Conservation (phyloP, 2,888 invertebrate species). For the Choreutis nemorana region DNA sequence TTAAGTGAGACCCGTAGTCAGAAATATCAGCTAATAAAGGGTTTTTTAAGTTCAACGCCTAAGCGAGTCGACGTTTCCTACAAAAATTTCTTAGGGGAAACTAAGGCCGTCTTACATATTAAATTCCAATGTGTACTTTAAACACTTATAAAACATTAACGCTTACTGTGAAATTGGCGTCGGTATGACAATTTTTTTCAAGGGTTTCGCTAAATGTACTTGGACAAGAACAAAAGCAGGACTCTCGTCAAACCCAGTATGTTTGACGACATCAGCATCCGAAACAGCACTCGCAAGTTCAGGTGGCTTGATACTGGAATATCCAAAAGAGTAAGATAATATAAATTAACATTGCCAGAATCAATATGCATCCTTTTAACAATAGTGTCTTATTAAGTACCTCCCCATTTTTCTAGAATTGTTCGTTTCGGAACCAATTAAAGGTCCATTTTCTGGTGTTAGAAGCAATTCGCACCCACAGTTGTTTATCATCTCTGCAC, state of each 20-base stretch:
- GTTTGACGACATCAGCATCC: conserved; percentile 11
- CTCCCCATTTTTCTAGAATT: neutral
- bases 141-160: too few species aligned
- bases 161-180: conserved; percentile 28
- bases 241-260: conserved; percentile 33
- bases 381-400: neutral
- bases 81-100: too few species aligned
- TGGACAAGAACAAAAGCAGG: conserved; percentile 40
- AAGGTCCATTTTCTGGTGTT: conserved; percentile 18
- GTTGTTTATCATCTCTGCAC: conserved; percentile 22
- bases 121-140: too few species aligned
- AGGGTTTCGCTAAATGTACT: conserved; percentile 28
- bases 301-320: conserved; percentile 17
- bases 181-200: conserved; percentile 26
- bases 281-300: conserved; percentile 17
- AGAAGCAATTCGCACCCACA: conserved; percentile 33
- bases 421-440: neutral
- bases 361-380: neutral
- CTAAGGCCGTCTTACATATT: too few species aligned
- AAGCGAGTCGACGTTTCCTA: too few species aligned
- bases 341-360: too few species aligned
- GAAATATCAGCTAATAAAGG: too few species aligned
- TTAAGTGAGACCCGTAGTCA: too few species aligned
- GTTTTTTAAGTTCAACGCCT: too few species aligned
- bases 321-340: too few species aligned